Base-by-base conservation (phyloP, 2,113 vertebrate species). In the Colistium nudipinnis region DNA sequence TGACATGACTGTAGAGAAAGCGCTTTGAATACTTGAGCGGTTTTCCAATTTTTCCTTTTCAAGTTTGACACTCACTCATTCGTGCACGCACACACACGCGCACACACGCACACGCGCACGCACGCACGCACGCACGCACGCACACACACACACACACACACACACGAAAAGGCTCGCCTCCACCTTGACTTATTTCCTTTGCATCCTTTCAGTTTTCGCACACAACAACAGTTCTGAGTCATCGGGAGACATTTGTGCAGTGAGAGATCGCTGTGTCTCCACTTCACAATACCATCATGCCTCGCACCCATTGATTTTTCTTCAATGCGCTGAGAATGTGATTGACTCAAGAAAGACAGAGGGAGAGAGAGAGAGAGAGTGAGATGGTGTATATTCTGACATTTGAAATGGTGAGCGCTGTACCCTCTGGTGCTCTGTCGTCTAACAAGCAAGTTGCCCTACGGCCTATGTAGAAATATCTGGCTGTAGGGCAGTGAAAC, bases 131-230 rank as follows among this genome's bases (percentile, higher is more conserved):
- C n/a, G n/a, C n/a, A n/a, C n/a, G n/a, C n/a, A n/a, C n/a, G n/a
- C n/a, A n/a, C n/a, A n/a, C n/a, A n/a, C n/a, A n/a, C n/a, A n/a
- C n/a, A n/a, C n/a, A n/a, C n/a, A n/a, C n/a, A n/a, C n/a, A n/a
- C n/a, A n/a, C n/a, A n/a, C n/a, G 19, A 62, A 60, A 74, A 73
- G 81, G 68, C 65, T 62, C 61, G 65, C 83, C 86, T 84, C 82
- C 78, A 89, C 87, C 77, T 83, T 69, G 78, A 84, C 76, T 79
- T 67, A 69, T 83, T 83, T 87, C 77, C 64, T 83, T 73, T 80
- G 62, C 53, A 78, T 77, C 75, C 49, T 60, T 61, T 70, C 70
- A 80, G 62, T 88, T 84, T 83, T 80, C 71, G 78, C 80, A 80
- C 70, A 51, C 60, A 25, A 69, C 62, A 78, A 52, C 76, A 20